A percentile compares a stretch with the other conserved stretches of the same genome.
Conservation (phyloP, 1,140 invertebrate genomes). For the Rhagoletis zephyria region DNA sequence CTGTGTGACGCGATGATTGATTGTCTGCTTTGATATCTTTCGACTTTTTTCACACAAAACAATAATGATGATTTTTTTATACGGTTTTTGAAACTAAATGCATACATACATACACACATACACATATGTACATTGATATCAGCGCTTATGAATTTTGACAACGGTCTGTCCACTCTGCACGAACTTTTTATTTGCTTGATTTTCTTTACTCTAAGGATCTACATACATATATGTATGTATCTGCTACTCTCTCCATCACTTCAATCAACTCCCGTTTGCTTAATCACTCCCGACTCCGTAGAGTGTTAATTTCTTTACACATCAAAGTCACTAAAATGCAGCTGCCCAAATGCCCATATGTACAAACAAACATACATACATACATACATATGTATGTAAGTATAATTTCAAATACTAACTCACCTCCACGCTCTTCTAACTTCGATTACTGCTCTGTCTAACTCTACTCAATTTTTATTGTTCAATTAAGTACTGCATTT, state of each 20-base stretch:
- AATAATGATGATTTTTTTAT: not conserved
- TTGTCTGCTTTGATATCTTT: slow-evolving; percentile 36
- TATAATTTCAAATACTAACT: not conserved
- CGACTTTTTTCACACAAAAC: not conserved
- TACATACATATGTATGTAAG: not conserved
- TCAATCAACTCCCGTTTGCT: slow-evolving; percentile 32
- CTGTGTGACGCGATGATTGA: slow-evolving; percentile 30
- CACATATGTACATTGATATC: not conserved
- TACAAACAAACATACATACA: not conserved
- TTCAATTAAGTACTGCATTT: slow-evolving; percentile 47
- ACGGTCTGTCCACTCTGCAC: not conserved
- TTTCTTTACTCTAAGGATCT: not conserved
- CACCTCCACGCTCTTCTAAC: not conserved
- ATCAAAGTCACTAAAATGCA: slow-evolving; percentile 40
- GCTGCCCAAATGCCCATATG: slow-evolving; percentile 1
- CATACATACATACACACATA: not conserved
- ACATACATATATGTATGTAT: not conserved
- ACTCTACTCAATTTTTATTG: slow-evolving; percentile 35
- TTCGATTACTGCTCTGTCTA: not conserved
- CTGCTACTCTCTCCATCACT: not conserved
- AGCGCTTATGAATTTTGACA: not conserved
- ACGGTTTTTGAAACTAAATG: not conserved
- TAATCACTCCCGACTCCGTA: not conserved
- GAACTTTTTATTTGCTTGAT: not conserved
- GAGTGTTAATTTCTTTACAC: slow-evolving; percentile 45